Base-by-base conservation (phyloP, 2,797 vertebrate genomes). In the Sparidentex hasta region DNA sequence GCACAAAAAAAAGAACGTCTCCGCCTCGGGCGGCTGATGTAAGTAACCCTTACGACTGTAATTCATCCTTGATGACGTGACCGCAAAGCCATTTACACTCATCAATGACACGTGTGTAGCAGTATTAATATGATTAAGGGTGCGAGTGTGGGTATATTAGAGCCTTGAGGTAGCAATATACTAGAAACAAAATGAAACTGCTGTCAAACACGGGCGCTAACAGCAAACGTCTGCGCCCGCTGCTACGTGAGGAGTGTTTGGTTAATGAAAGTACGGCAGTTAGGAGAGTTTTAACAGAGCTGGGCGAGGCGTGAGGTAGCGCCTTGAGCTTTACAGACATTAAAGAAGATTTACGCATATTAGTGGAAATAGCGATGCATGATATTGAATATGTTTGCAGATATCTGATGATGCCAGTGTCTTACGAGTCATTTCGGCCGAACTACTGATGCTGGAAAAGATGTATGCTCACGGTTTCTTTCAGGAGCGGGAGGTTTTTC, bases 81-180 rank as follows among this genome's bases (percentile, higher is more conserved):
- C 33, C 80, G 73, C 55, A 21, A 70, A 78, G 71, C 64, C 74
- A 82, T 84, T 89, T 71, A 65, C 71, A 74, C 75, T 83, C 74
- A 74, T 82, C 55, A 84, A 18, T 76, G 75, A 70, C 68, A 51
- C 52, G 33, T 69, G 78, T 84, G 43, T 64, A 7, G 66, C 57
- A 3, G 70, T 41, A 54, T 74, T 79, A 76, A 63, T 73, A 55
- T 76, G 69, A 72, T 81, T 77, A 74, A 70, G 68, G 68, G 51
- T 67, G 71, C 17, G 64, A 23, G 56, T 21, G 57, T n/a, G 46
- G 44, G 61, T 44, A 47, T 75, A 25, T 73, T 58, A 38, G 43
- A 63, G 65, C 72, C 68, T 63, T 71, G 56, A 88, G 76, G 54
- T 67, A 38, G 55, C 50, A 52, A 73, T 70, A 77, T 29, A 78